A percentile compares a stretch with the other conserved stretches of the same genome.
Conservation (phyloP, 2,113 vertebrate species). For the Marmota flaviventris region DNA sequence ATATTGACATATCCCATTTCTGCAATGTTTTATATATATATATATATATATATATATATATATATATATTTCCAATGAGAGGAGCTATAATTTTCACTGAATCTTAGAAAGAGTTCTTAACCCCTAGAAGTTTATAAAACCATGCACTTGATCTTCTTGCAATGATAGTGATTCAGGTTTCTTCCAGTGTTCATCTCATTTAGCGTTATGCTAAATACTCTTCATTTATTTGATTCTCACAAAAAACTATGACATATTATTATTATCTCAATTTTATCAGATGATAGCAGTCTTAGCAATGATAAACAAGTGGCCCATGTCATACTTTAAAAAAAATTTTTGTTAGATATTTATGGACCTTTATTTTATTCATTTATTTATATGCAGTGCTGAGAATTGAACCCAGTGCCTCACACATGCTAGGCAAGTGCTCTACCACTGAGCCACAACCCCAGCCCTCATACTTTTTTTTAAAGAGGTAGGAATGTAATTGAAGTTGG, state of each 20-base stretch:
- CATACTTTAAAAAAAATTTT: too few species aligned
- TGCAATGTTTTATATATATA: background rate
- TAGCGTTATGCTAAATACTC: background rate
- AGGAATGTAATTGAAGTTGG: background rate
- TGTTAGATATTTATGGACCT: too few species aligned
- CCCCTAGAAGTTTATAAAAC: background rate
- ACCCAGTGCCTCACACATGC: too few species aligned
- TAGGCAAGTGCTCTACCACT: too few species aligned
- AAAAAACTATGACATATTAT: background rate
- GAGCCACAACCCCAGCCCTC: too few species aligned
- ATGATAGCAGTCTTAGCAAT: background rate
- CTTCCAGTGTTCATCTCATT: background rate
- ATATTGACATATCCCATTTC: background rate
- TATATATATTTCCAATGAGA: background rate
- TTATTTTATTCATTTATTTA: too few species aligned
- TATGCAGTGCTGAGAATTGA: too few species aligned
- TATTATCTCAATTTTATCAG: background rate
- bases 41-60: too few species aligned
- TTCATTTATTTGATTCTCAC: constrained; percentile 16
- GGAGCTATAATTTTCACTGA: background rate
- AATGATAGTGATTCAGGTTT: background rate
- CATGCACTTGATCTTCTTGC: background rate
- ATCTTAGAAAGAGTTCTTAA: background rate
- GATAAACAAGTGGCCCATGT: background rate
- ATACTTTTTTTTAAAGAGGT: background rate